Base-by-base conservation (phyloP, 2,888 invertebrate genomes). In the Lissocephala sabroskyi region DNA sequence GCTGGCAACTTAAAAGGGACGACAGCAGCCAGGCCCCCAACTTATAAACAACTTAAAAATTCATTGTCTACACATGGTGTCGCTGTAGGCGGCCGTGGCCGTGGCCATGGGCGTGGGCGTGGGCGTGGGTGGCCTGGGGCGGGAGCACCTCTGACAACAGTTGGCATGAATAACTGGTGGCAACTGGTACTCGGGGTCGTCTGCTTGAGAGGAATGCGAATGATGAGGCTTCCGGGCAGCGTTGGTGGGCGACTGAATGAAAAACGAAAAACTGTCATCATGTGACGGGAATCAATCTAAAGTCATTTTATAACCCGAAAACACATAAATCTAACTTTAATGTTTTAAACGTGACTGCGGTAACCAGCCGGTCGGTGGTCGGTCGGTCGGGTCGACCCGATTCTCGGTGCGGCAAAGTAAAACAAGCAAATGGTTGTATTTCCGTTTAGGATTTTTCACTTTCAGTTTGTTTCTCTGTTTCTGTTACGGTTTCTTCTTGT, bases 241-340 rank as follows among this genome's bases (percentile, higher is more conserved):
- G 16, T 29, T 28, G 14, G 1, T 11, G 56, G 56, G 57, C 57
- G 62, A 56, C 18, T 17, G 30, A 23, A 44, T 49, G 40, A 44
- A 39, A 43, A 44, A 44, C 44, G 49, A 32, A 44, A 71, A 80
- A 81, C 70, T 79, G 78, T 81, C 81, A 80, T 75, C 78, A 74
- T 79, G 74, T 80, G 80, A 81, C 65, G 78, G 75, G 74, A 81
- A 80, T 80, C 80, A 80, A 80, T 80, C 82, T 79, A 70, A 79
- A 80, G 80, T 78, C 78, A 75, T 81, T 79, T 75, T 80, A 75
- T 81, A 81, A 79, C 79, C 80, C 82, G 68, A 78, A 80, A 75
- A 80, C 77, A 79, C 80, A 80, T 82, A 82, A 81, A 80, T 80
- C 79, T 80, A 81, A 80, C 79, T 81, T 74, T 81, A 79, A 82